These are phyloP conservation scores for Pampusana beccarii DNA, from an alignment of 2,113 vertebrate species.

Conservation along the genomic window DNA sequence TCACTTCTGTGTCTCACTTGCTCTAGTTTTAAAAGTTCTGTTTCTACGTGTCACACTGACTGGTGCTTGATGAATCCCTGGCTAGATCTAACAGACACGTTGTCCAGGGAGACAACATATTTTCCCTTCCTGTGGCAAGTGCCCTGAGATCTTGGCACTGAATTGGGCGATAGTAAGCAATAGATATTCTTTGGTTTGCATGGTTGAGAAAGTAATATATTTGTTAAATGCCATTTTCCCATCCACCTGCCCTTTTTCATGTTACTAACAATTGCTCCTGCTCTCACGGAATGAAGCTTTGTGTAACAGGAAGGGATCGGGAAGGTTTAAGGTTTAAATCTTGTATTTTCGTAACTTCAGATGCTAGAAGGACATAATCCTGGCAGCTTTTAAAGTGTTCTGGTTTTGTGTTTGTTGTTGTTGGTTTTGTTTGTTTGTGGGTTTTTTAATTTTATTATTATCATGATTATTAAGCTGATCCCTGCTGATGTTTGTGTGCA, in stretches of 20 bases:
- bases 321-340: background rate
- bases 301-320: background rate
- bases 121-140: background rate
- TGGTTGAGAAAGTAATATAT: background rate
- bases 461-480: background rate
- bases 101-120: background rate
- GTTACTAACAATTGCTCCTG: background rate
- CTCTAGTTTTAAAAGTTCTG: background rate
- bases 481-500: background rate
- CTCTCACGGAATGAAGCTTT: background rate
- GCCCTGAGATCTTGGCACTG: background rate
- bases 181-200: background rate
- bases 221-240: background rate
- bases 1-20: background rate
- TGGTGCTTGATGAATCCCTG: background rate
- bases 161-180: background rate
- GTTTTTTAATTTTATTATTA: too few relatives aligned
- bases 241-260: background rate
- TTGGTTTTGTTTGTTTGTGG: background rate
- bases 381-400: background rate
- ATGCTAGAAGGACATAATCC: background rate
- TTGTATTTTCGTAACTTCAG: fast-evolving
- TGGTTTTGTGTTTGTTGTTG: background rate
- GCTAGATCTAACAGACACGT: background rate
- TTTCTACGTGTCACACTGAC: background rate